Base-by-base conservation (phyloP, 92 coral and sea anemone genomes). In the Porites cylindrica region DNA sequence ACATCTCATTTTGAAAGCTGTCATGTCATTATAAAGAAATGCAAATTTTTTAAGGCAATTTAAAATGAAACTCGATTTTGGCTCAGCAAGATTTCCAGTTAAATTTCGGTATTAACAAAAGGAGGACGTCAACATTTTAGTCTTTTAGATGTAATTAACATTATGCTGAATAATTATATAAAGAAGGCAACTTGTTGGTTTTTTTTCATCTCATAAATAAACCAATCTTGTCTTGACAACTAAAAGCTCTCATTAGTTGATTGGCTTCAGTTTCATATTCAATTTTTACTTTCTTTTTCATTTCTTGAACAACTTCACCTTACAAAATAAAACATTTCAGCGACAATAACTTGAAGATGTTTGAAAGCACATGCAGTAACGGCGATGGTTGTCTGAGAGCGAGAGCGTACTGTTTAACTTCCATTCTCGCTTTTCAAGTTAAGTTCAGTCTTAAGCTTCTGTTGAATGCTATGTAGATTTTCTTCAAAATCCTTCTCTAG, bases 401-500 rank as follows among this genome's bases (percentile, higher is more conserved):
- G 7, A 1, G 38, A 19, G 53, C 12, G 13, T 12, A 29, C 17
- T 9, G 10, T 24, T 70, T 58, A 5, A 19, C 6, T 2, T 18
- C 58, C 68, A 5, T 70, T 58, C 16, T 32, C 52, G 53, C 18
- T 24, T 14, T 32, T 32, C 4, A 68, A 12, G 19, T 82, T 24
- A 47, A 51, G 8, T 10, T 76, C 88, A 23, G 82, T 71, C 32
- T 65, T 68, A 32, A 94, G 82, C 59, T 89, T 86, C 43, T 60
- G 84, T 52, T 83, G 91, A 47, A 95, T 91, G 50, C 83, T 72
- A 11, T 71, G 65, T 78, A 95, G 82, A 80, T 93, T 81, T 60
- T 88, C 82, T 29, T 91, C 91, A 10, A 88, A 94, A 50, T 89
- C 94, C 79, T 83, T 82, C 70, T 95, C 98, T 58, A 95, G 80